A percentile compares a stretch with the other conserved stretches of the same genome.
These are phyloP conservation scores for Limenitis arthemis DNA, from an alignment of 2,888 invertebrate species.

Conservation along the genomic window DNA sequence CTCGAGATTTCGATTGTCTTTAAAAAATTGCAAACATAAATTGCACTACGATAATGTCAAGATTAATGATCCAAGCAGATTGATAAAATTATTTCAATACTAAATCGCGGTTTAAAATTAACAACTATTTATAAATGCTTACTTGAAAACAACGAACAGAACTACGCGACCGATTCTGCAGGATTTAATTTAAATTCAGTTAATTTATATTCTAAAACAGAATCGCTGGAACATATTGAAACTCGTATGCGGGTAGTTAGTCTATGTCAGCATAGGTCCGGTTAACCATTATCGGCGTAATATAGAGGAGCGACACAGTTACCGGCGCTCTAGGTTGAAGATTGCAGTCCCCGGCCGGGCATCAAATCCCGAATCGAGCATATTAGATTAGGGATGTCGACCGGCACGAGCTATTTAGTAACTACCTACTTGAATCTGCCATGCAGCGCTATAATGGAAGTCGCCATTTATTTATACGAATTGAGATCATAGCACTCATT, in stretches of 20 bases:
- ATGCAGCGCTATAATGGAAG: slow-evolving; percentile 22
- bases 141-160: slow-evolving; percentile 22
- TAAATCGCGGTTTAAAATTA: slow-evolving; percentile 31
- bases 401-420: slow-evolving; percentile 47
- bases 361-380: slow-evolving; percentile 39
- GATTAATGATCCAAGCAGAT: slow-evolving; percentile 27
- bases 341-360: slow-evolving; percentile 39
- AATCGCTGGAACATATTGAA: slow-evolving; percentile 34
- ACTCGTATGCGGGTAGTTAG: slow-evolving; percentile 31
- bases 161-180: slow-evolving; percentile 9
- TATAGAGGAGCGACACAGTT: slow-evolving; percentile 35
- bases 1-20: slow-evolving; percentile 4
- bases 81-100: slow-evolving; percentile 29
- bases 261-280: slow-evolving; percentile 39
- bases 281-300: slow-evolving; percentile 34
- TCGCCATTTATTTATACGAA: slow-evolving; percentile 17
- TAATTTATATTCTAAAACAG: slow-evolving; percentile 39
- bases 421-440: slow-evolving; percentile 41
- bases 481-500: slow-evolving; percentile 11
- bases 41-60: slow-evolving; percentile 25
- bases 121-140: slow-evolving; percentile 22
- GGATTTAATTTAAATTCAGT: slow-evolving; percentile 27
- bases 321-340: slow-evolving; percentile 40
- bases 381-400: slow-evolving; percentile 58
- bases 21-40: slow-evolving; percentile 14